Conservation (phyloP, 1,140 invertebrate genomes). For the Euura lappo region DNA sequence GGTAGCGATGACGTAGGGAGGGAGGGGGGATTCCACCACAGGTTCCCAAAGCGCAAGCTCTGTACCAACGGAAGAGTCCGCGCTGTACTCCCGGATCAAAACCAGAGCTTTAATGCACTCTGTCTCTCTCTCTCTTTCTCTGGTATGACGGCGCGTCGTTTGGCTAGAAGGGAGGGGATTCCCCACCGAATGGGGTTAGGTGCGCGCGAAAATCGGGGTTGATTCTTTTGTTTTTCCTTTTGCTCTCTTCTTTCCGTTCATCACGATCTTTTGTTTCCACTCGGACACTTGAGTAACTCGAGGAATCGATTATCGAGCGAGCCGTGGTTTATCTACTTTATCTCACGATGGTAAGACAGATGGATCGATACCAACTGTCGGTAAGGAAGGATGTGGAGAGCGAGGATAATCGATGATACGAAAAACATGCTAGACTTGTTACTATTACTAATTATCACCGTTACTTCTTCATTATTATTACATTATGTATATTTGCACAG, state of each 20-base stretch:
- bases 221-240: not conserved
- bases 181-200: conserved; percentile 11
- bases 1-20: not conserved
- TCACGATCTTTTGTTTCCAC: not conserved
- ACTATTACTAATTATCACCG: too few relatives aligned
- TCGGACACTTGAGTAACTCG: too few relatives aligned
- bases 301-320: too few relatives aligned
- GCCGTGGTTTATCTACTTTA: too few relatives aligned
- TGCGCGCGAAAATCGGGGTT: not conserved
- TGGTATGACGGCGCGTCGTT: conserved; percentile 15
- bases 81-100: conserved; percentile 8
- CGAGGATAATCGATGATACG: too few relatives aligned
- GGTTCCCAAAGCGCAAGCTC: conserved; percentile 9
- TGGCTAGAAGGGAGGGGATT: not conserved
- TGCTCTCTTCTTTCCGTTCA: conserved; percentile 14
- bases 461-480: too few relatives aligned
- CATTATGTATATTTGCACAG: too few relatives aligned
- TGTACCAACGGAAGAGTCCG: conserved; percentile 1
- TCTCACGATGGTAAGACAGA: too few relatives aligned
- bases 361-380: too few relatives aligned
- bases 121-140: conserved; percentile 23
- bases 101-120: not conserved
- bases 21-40: not conserved
- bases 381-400: too few relatives aligned
- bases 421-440: too few relatives aligned